phyloP scores from a whole-genome alignment of 2,888 invertebrate species.

The Limenitis camilla region DNA sequence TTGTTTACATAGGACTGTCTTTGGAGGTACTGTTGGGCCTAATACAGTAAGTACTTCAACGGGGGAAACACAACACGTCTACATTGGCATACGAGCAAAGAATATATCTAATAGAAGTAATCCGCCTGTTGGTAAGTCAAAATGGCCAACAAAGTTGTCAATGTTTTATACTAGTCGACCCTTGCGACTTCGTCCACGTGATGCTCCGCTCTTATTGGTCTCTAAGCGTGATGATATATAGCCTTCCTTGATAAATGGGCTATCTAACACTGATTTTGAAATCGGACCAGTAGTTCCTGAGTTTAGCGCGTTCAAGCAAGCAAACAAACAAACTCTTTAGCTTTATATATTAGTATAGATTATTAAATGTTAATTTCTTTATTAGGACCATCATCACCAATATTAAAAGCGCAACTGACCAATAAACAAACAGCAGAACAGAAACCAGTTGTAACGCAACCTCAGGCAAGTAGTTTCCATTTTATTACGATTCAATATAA shows the following conservation, averaged over 20 bases:
- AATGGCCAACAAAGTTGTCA: too few species aligned
- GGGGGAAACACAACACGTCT: constrained; percentile 74
- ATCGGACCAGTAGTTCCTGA: too few species aligned
- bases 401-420: constrained; percentile 88
- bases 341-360: too few species aligned
- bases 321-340: too few species aligned
- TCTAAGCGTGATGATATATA: too few species aligned
- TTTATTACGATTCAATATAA: neutral
- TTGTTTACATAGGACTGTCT: constrained; percentile 86
- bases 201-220: too few species aligned
- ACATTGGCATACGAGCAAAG: constrained; percentile 67
- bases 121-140: constrained; percentile 40
- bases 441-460: constrained; percentile 39
- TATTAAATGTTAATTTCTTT: neutral
- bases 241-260: too few species aligned
- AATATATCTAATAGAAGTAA: constrained; percentile 38
- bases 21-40: constrained; percentile 88
- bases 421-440: constrained; percentile 54
- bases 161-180: neutral
- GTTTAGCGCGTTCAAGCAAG: too few species aligned
- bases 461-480: constrained; percentile 37
- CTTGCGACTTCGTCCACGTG: too few species aligned
- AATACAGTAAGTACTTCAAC: constrained; percentile 79
- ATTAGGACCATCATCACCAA: constrained; percentile 82
- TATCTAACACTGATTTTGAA: too few species aligned